phyloP scores from a whole-genome alignment of 2,797 vertebrate species.

The Tragopan temminckii region DNA sequence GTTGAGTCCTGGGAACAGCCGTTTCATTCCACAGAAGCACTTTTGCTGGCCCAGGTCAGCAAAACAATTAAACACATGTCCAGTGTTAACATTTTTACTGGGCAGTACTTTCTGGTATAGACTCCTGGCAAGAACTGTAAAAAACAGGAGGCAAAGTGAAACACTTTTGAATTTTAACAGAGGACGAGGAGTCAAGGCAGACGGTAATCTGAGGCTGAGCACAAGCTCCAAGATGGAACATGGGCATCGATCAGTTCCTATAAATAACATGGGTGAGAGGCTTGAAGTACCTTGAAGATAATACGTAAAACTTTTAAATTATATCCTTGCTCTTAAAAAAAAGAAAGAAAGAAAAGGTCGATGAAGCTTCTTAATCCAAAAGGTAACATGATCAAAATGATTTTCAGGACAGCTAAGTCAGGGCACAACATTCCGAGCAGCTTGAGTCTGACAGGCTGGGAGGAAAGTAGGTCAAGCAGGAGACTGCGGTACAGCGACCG shows the following conservation, averaged over 20 bases:
- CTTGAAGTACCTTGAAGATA: constrained; percentile 17
- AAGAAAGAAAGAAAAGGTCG: background rate
- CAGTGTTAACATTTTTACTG: background rate
- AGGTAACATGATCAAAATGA: constrained; percentile 44
- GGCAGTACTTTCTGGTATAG: background rate
- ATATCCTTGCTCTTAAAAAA: background rate
- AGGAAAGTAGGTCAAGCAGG: background rate
- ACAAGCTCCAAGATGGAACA: constrained; percentile 1
- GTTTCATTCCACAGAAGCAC: background rate
- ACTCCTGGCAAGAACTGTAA: background rate
- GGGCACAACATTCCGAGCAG: background rate
- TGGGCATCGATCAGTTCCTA: constrained; percentile 47
- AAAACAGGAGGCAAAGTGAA: background rate
- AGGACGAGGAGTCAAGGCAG: constrained; percentile 8
- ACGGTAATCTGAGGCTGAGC: constrained; percentile 31
- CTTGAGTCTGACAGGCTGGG: background rate
- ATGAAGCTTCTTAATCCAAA: constrained; percentile 57
- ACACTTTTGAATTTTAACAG: constrained; percentile 4
- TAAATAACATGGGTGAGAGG: constrained; percentile 37
- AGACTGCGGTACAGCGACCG: background rate
- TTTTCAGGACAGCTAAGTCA: constrained; percentile 31
- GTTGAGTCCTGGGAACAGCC: background rate
- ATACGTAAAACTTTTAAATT: constrained; percentile 40
- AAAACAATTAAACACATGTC: background rate
- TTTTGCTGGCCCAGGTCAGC: background rate